Evolutionary conservation across 1,140 invertebrate genomes (phyloP), one percentile per base, ranked within the genome.

Genomic region (Belonocnema kinseyi): DNA sequence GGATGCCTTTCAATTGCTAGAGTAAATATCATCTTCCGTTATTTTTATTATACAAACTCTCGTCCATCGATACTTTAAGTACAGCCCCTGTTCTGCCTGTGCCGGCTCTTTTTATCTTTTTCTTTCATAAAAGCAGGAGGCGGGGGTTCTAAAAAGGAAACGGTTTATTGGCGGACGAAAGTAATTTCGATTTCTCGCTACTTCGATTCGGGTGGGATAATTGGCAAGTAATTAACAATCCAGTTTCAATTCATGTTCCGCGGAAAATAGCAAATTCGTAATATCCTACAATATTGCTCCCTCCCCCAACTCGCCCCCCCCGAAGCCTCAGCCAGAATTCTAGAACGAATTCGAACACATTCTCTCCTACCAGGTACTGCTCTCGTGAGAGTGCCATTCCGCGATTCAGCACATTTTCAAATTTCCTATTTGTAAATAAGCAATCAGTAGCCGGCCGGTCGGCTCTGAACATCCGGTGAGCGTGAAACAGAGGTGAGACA

Each of bases 381-480:
- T 14, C 58, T 66, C 26, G 58, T 26, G 58, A 33, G 33, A 66
- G 61, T 14, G 61, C 33, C 70, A 58, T 33, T 58, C 70, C 79
- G 73, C 77, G 72, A 84, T 81, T 83, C 81, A 82, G 86, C 86
- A 87, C 89, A 90, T 91, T 91, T 91, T 91, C 90, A 88, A 90
- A 91, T 91, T 91, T 91, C 90, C 90, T 91, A 91, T 91, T 91
- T 91, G 90, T 90, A 91, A 91, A 91, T 91, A 91, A 91, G 90
- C 90, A 91, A 91, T 91, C 90, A 91, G 85, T 83, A 73, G 72
- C 66, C 78, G 79, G 72, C 75, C 76, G 85, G 52, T 77, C 77
- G 80, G 40, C 50, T 73, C 76, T 79, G 66, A 75, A 61, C 66
- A 70, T 74, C 74, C 83, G 80, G 73, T 78, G 81, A 70, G 77